phyloP scores from a whole-genome alignment of 2,797 vertebrate species.

The Gambusia yucatana region DNA sequence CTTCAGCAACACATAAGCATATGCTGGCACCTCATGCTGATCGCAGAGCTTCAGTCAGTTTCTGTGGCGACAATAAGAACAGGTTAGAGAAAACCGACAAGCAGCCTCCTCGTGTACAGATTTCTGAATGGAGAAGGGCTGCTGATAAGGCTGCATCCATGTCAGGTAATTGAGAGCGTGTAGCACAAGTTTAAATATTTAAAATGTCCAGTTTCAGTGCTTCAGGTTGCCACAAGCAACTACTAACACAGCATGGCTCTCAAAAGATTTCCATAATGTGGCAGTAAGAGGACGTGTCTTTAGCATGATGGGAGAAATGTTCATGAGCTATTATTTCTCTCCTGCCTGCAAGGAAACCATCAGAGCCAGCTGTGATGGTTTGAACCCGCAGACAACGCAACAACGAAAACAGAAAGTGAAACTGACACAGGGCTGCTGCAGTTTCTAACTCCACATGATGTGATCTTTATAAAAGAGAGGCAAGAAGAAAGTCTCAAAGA shows the following conservation, averaged over 20 bases:
- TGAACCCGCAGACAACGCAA: conserved; percentile 11
- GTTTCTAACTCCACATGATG: background rate
- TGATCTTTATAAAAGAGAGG: background rate
- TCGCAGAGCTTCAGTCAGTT: background rate
- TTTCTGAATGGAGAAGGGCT: conserved; percentile 23
- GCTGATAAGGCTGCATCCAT: conserved; percentile 30
- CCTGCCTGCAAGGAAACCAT: conserved; percentile 4
- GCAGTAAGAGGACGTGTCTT: conserved; percentile 18
- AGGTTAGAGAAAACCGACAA: conserved; percentile 22
- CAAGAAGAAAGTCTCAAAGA: background rate
- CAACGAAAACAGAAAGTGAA: conserved; percentile 24
- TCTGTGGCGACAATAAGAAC: conserved; percentile 5
- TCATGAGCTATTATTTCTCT: conserved; percentile 14
- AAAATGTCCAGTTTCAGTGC: conserved; percentile 19
- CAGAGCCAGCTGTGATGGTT: conserved; percentile 15
- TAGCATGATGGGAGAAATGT: conserved; percentile 1
- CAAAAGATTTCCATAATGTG: conserved; percentile 38
- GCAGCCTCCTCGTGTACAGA: conserved; percentile 16
- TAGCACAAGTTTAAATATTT: conserved; percentile 40
- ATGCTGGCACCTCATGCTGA: conserved; percentile 13
- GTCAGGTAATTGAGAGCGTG: conserved; percentile 25
- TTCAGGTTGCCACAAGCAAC: conserved; percentile 7
- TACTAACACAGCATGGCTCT: conserved; percentile 35
- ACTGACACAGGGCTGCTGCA: conserved; percentile 12
- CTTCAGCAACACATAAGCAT: background rate